A percentile compares a stretch with the other conserved stretches of the same genome.
These are phyloP conservation scores for Australoheros facetus DNA, from an alignment of 2,797 vertebrate genomes.

Conservation along the genomic window DNA sequence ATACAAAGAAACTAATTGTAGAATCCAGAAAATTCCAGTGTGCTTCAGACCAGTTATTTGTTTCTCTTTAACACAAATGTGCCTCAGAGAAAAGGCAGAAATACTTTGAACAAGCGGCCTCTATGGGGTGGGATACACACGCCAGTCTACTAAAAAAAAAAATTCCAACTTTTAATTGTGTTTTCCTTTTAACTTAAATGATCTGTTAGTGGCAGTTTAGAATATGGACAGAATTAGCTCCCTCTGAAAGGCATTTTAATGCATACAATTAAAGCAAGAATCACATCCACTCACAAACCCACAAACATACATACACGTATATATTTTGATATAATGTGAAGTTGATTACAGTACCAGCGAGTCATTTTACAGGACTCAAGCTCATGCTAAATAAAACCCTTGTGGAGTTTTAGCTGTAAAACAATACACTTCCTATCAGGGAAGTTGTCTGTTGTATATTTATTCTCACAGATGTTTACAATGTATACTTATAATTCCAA, in stretches of 20 bases:
- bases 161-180: not conserved
- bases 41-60: constrained; percentile 26
- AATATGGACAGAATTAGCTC: constrained; percentile 14
- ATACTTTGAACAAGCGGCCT: not conserved
- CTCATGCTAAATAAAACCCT: constrained; percentile 60
- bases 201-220: constrained; percentile 8
- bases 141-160: not conserved
- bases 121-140: not conserved
- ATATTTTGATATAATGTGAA: constrained; percentile 49
- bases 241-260: constrained; percentile 16
- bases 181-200: constrained; percentile 1
- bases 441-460: constrained; percentile 65
- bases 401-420: constrained; percentile 58
- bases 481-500: constrained; percentile 74
- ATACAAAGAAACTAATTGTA: constrained; percentile 29
- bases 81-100: not conserved
- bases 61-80: not conserved
- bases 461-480: constrained; percentile 70
- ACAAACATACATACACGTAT: constrained; percentile 22
- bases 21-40: constrained; percentile 30
- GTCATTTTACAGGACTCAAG: constrained; percentile 60
- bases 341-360: constrained; percentile 66
- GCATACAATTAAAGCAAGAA: constrained; percentile 32
- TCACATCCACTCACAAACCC: constrained; percentile 27
- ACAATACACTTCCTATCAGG: constrained; percentile 64